These are phyloP conservation scores for Aphelinus certus DNA, from an alignment of 1,140 invertebrate genomes.

Conservation along the genomic window DNA sequence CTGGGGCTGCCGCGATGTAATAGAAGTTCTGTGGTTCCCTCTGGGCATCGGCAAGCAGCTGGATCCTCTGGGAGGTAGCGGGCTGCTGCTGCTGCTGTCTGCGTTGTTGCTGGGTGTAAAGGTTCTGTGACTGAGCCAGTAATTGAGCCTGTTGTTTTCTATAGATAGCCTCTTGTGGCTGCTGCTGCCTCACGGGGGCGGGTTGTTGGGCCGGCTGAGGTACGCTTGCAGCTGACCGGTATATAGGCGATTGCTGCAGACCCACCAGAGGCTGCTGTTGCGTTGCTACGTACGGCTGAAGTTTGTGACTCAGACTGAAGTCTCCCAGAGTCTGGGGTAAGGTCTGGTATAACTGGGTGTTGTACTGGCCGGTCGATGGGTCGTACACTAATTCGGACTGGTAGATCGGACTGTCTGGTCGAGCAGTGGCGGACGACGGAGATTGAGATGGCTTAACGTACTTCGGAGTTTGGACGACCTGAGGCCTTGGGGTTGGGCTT, in stretches of 20 bases:
- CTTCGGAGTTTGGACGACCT: slow-evolving; percentile 57
- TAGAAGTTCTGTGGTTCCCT: slow-evolving; percentile 69
- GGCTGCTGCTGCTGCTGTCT: slow-evolving; percentile 70
- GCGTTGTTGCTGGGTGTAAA: slow-evolving; percentile 78
- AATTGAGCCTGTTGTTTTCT: slow-evolving; percentile 76
- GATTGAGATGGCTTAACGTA: slow-evolving; percentile 49
- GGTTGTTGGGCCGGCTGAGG: slow-evolving; percentile 60
- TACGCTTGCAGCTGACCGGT: slow-evolving; percentile 59
- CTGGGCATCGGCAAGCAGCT: slow-evolving; percentile 57
- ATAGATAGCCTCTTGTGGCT: slow-evolving; percentile 74
- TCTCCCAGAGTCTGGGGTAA: slow-evolving; percentile 78
- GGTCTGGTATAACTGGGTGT: slow-evolving; percentile 80
- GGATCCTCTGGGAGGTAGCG: slow-evolving; percentile 62
- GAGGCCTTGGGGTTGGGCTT: slow-evolving; percentile 57
- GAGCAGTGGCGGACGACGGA: slow-evolving; percentile 40
- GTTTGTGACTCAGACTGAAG: slow-evolving; percentile 75
- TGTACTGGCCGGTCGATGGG: slow-evolving; percentile 80
- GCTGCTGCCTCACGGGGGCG: slow-evolving; percentile 39
- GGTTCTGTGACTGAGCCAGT: slow-evolving; percentile 77
- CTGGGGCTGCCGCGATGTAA: slow-evolving; percentile 64
- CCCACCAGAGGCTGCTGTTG: slow-evolving; percentile 57
- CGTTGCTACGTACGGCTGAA: slow-evolving; percentile 77
- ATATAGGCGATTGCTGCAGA: slow-evolving; percentile 53
- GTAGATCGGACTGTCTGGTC: slow-evolving; percentile 70
- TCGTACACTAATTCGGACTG: slow-evolving; percentile 81